Conservation (phyloP, 2,113 vertebrate genomes). For the Lagopus leucura region DNA sequence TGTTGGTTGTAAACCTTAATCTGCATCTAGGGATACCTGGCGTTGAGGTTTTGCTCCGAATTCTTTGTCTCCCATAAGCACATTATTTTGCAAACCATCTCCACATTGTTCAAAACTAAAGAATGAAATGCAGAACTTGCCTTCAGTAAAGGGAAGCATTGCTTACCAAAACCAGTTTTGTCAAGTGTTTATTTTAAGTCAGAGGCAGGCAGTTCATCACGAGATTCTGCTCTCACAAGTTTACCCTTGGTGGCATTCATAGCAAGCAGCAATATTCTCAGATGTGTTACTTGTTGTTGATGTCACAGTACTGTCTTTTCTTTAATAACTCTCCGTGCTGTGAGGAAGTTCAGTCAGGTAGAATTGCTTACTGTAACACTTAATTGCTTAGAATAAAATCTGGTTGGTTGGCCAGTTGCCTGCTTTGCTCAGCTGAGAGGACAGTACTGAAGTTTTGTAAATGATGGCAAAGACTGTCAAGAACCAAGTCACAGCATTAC, state of each 20-base stretch:
- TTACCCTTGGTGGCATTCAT: background rate
- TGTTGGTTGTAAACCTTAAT: background rate
- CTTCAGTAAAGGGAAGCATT: background rate
- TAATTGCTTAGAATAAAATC: background rate
- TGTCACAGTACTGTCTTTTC: background rate
- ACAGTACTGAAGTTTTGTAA: background rate
- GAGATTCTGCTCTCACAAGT: background rate
- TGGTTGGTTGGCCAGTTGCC: background rate
- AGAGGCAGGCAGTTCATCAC: background rate
- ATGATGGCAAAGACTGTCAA: background rate
- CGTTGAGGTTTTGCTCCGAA: background rate
- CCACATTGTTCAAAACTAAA: too few relatives aligned
- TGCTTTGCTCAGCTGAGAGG: background rate
- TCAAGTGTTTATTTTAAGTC: background rate
- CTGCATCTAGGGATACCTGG: background rate
- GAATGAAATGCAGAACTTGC: background rate
- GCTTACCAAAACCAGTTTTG: background rate
- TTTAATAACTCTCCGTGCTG: background rate
- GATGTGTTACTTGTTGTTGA: background rate
- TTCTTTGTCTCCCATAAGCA: background rate
- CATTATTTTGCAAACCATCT: too few relatives aligned
- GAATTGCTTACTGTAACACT: background rate
- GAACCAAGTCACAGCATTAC: background rate
- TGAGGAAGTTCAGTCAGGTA: background rate
- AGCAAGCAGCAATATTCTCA: background rate